A percentile compares a stretch with the other conserved stretches of the same genome.
These are phyloP conservation scores for Remorina albescens DNA, from an alignment of 2,797 vertebrate genomes.

Conservation along the genomic window DNA sequence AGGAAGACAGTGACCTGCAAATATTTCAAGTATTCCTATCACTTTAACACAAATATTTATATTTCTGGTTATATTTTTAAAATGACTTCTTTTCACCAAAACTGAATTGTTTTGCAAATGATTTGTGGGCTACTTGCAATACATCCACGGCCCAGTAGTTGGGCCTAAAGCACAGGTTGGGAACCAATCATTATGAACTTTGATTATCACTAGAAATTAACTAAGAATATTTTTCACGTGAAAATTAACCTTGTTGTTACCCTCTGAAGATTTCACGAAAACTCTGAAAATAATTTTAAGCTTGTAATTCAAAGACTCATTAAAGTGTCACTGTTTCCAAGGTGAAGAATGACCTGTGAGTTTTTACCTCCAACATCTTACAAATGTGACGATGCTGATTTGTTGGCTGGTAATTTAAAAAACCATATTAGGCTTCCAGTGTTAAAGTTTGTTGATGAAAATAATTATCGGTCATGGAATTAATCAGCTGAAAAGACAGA, in stretches of 20 bases:
- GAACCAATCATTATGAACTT: neutral
- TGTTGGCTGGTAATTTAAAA: neutral
- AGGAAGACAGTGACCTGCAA: too few relatives aligned
- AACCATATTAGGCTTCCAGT: neutral
- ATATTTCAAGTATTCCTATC: too few relatives aligned
- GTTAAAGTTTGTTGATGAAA: neutral
- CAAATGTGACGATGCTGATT: neutral
- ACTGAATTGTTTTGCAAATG: too few relatives aligned
- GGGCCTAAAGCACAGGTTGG: too few relatives aligned
- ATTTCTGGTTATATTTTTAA: too few relatives aligned
- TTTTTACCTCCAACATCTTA: neutral
- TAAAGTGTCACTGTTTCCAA: neutral
- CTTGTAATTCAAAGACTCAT: neutral
- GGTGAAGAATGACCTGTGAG: neutral
- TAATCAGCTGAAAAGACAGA: neutral
- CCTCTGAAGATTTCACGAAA: too few relatives aligned
- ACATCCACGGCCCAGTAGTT: too few relatives aligned
- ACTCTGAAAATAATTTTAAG: too few relatives aligned
- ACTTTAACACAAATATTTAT: too few relatives aligned
- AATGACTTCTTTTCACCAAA: too few relatives aligned
- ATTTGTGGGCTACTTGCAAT: too few relatives aligned
- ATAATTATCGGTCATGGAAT: constrained; percentile 10
- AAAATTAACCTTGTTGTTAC: too few relatives aligned
- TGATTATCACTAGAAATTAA: neutral
- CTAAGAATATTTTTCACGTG: neutral